A percentile compares a stretch with the other conserved stretches of the same genome.
Conservation (phyloP, 1,140 invertebrate species). For the Condylostylus longicornis region DNA sequence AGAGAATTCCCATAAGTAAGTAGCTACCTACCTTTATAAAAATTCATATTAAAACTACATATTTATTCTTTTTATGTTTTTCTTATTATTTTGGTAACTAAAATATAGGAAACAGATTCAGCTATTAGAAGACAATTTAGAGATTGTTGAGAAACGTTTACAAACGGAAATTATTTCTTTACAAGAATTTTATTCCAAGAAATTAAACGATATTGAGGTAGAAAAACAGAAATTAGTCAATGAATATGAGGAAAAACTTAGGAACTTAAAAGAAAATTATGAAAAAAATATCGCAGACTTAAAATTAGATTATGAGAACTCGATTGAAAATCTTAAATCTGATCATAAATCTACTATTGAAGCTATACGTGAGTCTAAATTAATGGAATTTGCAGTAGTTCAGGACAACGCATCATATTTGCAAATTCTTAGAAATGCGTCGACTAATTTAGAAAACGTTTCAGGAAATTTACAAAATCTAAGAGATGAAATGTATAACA, state of each 20-base stretch:
- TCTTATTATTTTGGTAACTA: no score
- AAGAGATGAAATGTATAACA: conserved; percentile 23
- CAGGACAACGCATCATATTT: conserved; percentile 31
- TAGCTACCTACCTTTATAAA: no score
- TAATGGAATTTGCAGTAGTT: conserved; percentile 27
- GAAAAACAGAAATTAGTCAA: conserved; percentile 25
- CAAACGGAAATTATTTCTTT: conserved; percentile 28
- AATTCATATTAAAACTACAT: no score
- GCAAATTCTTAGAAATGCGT: conserved; percentile 31
- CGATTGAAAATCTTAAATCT: conserved; percentile 27
- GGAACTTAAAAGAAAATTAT: conserved; percentile 25
- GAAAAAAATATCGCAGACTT: conserved; percentile 30
- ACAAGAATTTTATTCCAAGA: conserved; percentile 23
- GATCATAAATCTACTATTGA: conserved; percentile 31
- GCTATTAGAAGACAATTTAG: conserved; percentile 31
- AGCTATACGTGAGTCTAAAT: conserved; percentile 31
- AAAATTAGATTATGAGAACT: conserved; percentile 27
- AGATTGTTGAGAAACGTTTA: conserved; percentile 31
- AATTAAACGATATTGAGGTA: conserved; percentile 17
- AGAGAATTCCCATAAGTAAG: conserved; percentile 36
- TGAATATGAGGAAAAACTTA: conserved; percentile 29
- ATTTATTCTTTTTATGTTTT: no score
- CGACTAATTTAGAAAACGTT: conserved; percentile 25
- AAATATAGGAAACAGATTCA: conserved; percentile 35
- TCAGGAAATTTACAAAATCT: conserved; percentile 14